Conservation (phyloP, 2,113 vertebrate genomes). For the Megaptera novaeangliae region DNA sequence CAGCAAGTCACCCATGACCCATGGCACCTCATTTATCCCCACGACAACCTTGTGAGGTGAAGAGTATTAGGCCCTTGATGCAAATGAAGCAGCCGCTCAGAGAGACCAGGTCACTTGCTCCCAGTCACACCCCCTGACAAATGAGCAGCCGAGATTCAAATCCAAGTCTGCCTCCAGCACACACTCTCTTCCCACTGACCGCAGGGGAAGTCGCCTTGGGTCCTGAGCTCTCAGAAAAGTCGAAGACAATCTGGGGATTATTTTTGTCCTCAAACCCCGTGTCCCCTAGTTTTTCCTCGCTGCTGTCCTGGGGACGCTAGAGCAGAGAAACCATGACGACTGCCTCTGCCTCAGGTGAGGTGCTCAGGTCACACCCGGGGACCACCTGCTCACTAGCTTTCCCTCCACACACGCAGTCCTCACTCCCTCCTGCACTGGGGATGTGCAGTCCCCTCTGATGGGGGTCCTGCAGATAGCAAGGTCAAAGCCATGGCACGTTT, state of each 20-base stretch:
- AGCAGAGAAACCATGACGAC: fast-evolving
- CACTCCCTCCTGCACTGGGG: fast-evolving
- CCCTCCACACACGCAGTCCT: not conserved
- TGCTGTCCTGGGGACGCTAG: not conserved
- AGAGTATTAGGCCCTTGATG: not conserved
- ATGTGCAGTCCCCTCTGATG: too few relatives aligned
- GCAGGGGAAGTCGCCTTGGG: too few relatives aligned
- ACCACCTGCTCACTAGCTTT: not conserved
- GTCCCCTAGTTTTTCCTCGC: not conserved
- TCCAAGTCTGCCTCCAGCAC: not conserved
- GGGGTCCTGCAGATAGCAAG: not conserved
- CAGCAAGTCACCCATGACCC: fast-evolving
- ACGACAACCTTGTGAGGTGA: not conserved
- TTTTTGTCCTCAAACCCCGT: not conserved
- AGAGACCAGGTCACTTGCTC: not conserved
- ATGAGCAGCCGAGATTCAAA: not conserved
- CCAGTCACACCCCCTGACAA: not conserved
- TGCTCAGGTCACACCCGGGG: too few relatives aligned
- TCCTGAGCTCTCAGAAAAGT: not conserved
- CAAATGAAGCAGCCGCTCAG: not conserved
- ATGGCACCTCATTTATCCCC: not conserved
- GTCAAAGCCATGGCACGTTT: not conserved
- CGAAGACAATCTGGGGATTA: not conserved
- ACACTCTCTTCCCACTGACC: not conserved
- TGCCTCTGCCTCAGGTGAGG: fast-evolving